phyloP scores from a whole-genome alignment of 2,888 invertebrate species.

The Griposia aprilina region DNA sequence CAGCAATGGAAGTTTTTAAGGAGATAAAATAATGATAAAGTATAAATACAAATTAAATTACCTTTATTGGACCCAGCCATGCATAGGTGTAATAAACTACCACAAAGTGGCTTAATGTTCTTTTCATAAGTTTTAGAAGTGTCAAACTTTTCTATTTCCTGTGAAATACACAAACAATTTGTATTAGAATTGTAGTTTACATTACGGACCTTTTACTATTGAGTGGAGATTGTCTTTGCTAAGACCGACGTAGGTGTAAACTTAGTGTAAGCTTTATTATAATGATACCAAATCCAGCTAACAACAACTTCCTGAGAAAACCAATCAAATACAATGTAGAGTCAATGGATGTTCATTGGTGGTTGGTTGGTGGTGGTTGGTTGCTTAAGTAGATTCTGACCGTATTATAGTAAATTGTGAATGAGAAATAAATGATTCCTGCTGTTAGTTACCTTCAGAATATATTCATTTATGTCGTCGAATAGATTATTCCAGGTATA shows the following conservation, averaged over 20 bases:
- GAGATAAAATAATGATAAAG: not conserved
- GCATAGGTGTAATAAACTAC: slow-evolving; percentile 82
- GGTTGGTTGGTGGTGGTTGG: not conserved
- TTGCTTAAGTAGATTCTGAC: not conserved
- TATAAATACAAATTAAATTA: slow-evolving; percentile 59
- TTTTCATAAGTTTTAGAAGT: slow-evolving; percentile 84
- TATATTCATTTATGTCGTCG: slow-evolving; percentile 83
- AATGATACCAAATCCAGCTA: not conserved
- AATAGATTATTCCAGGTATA: slow-evolving; percentile 87
- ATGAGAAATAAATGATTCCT: not conserved
- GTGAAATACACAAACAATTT: slow-evolving; percentile 56
- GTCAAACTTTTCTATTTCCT: slow-evolving; percentile 90
- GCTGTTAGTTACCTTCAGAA: slow-evolving; percentile 80
- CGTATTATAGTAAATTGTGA: not conserved
- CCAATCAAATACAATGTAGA: not conserved
- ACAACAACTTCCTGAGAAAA: not conserved
- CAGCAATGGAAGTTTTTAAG: no score
- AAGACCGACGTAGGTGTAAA: not conserved
- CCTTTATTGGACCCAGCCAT: slow-evolving; percentile 87
- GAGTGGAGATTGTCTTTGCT: no score
- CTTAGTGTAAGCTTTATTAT: not conserved
- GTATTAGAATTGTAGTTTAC: not conserved
- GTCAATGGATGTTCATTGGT: not conserved
- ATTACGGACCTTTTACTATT: not conserved
- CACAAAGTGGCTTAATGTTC: slow-evolving; percentile 78